Evolutionary conservation across 2,888 invertebrate species (phyloP).

Genomic region (Octonoba sinensis): DNA sequence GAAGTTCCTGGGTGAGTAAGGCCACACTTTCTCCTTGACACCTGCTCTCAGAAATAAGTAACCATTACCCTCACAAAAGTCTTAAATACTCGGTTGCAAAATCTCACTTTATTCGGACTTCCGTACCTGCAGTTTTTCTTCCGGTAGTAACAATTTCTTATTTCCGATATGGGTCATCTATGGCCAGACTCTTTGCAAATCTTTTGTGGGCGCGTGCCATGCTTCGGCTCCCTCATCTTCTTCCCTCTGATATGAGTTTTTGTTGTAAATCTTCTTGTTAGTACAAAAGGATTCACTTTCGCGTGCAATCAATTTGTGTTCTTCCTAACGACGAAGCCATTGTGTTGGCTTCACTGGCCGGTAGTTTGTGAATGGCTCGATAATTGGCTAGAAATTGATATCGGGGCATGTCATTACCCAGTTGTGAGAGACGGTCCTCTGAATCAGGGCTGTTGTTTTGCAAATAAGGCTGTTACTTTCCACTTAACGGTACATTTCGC

Average conservation of each 20-base stretch:
- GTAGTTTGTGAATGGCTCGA: too few relatives aligned
- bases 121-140: conserved; percentile 20
- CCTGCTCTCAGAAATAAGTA: conserved; percentile 16
- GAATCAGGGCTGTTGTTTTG: neutral
- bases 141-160: conserved; percentile 7
- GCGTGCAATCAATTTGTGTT: conserved; percentile 35
- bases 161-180: conserved; percentile 46
- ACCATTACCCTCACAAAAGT: conserved; percentile 20
- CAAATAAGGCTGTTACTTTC: neutral
- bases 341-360: neutral
- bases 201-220: neutral
- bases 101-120: conserved; percentile 22
- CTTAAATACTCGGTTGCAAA: conserved; percentile 46
- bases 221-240: neutral
- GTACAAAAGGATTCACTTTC: conserved; percentile 20
- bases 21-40: conserved; percentile 43
- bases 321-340: conserved; percentile 24
- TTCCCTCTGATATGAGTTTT: conserved; percentile 4
- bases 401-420: too few relatives aligned
- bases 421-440: too few relatives aligned
- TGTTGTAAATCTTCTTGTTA: conserved; percentile 7
- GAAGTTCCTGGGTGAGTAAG: neutral
- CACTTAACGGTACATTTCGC: too few relatives aligned
- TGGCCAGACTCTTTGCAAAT: conserved; percentile 1
- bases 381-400: too few relatives aligned